phyloP scores from a whole-genome alignment of 2,113 vertebrate genomes.

The Eubucco bourcierii region DNA sequence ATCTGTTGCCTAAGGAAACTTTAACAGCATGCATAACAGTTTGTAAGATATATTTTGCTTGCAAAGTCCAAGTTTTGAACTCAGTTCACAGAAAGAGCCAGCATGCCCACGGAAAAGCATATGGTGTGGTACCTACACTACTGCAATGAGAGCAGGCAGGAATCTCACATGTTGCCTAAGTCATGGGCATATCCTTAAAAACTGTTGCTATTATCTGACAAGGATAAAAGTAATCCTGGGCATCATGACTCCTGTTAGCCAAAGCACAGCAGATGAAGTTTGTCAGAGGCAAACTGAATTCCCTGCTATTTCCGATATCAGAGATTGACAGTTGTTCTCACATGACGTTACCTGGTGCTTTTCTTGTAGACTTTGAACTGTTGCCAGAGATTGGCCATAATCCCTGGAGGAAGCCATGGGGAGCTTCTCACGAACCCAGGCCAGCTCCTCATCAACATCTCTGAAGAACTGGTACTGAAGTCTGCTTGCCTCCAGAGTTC shows the following conservation, averaged over 20 bases:
- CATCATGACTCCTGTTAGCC: background rate
- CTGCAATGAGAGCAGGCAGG: background rate
- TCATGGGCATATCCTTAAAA: background rate
- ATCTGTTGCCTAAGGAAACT: background rate
- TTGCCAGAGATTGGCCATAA: constrained; percentile 74
- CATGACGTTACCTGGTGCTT: constrained; percentile 82
- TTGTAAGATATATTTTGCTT: background rate
- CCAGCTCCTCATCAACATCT: constrained; percentile 83
- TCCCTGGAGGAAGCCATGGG: constrained; percentile 73
- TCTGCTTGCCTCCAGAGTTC: constrained; percentile 80
- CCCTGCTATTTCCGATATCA: background rate
- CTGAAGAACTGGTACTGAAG: constrained; percentile 84
- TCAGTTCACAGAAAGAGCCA: background rate
- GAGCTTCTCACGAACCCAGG: constrained; percentile 84
- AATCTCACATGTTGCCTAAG: background rate
- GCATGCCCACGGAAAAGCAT: background rate
- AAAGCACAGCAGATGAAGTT: background rate
- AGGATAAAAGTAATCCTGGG: background rate
- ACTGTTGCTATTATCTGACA: background rate
- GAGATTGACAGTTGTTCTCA: background rate
- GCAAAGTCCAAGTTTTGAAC: background rate
- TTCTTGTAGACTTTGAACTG: constrained; percentile 77
- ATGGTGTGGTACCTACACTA: background rate
- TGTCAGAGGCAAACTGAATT: background rate
- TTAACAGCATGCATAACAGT: background rate